Evolutionary conservation across 2,113 vertebrate species (phyloP).

Genomic region (Picathartes gymnocephalus): DNA sequence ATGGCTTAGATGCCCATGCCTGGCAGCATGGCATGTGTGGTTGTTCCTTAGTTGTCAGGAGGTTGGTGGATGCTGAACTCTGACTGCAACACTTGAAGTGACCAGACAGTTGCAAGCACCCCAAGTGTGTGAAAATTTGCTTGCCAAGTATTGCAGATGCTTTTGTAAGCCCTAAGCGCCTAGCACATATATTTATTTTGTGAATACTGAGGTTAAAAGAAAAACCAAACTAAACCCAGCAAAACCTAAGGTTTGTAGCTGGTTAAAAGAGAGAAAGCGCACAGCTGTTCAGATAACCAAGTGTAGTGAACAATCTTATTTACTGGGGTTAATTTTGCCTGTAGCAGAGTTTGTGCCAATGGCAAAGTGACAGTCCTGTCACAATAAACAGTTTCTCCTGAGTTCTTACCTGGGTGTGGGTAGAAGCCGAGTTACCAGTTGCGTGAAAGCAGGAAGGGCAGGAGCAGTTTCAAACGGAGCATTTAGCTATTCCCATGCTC

Average conservation of each 20-base stretch:
- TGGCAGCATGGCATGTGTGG: background rate
- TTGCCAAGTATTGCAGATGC: background rate
- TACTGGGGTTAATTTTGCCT: background rate
- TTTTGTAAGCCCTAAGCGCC: background rate
- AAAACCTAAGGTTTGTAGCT: background rate
- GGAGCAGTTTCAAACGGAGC: background rate
- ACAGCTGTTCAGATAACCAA: background rate
- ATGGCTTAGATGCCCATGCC: background rate
- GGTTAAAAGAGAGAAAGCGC: background rate
- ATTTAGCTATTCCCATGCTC: background rate
- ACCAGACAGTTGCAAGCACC: background rate
- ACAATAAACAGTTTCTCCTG: background rate
- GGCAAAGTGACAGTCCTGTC: background rate
- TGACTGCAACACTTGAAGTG: background rate
- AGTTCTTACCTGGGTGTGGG: background rate
- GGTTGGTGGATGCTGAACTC: background rate
- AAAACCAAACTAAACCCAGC: background rate
- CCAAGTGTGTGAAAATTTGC: background rate
- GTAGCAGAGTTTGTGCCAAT: background rate
- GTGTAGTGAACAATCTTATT: background rate
- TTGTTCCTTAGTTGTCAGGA: background rate
- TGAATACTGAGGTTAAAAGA: background rate
- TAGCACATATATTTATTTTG: background rate
- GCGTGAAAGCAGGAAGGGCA: background rate
- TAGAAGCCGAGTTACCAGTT: background rate